Conservation (phyloP, 1,140 invertebrate species). For the Alviniconcha marisindica region DNA sequence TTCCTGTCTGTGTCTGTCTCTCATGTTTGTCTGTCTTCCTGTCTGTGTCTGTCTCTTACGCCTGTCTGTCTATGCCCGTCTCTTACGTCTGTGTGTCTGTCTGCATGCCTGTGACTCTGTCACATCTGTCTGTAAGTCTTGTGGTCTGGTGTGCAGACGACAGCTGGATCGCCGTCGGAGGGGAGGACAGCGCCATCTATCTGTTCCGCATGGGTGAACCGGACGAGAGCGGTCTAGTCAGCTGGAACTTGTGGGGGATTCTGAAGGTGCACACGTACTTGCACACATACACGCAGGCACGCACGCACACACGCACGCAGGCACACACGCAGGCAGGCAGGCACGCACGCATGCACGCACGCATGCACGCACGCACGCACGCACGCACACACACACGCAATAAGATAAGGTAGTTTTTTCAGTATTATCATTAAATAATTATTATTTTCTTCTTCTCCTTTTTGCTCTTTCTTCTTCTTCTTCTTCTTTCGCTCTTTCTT, state of each 20-base stretch:
- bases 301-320: not conserved
- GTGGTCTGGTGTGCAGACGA: not conserved
- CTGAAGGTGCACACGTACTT: not conserved
- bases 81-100: not conserved
- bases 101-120: not conserved
- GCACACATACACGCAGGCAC: not conserved
- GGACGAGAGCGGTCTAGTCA: not conserved
- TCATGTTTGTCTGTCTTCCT: no score
- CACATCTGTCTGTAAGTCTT: no score
- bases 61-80: no score
- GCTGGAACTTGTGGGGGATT: slow-evolving; percentile 14
- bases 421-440: no score
- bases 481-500: no score
- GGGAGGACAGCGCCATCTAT: slow-evolving; percentile 27
- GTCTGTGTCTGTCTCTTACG: no score
- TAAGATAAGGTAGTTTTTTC: no score
- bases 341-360: slow-evolving; percentile 20
- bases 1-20: no score
- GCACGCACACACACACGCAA: not conserved
- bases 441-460: no score
- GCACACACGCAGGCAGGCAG: not conserved
- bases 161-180: not conserved
- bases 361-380: slow-evolving; percentile 28
- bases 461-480: no score
- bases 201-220: slow-evolving; percentile 10